phyloP scores from a whole-genome alignment of 2,888 invertebrate species.

The Rotaria macrura region DNA sequence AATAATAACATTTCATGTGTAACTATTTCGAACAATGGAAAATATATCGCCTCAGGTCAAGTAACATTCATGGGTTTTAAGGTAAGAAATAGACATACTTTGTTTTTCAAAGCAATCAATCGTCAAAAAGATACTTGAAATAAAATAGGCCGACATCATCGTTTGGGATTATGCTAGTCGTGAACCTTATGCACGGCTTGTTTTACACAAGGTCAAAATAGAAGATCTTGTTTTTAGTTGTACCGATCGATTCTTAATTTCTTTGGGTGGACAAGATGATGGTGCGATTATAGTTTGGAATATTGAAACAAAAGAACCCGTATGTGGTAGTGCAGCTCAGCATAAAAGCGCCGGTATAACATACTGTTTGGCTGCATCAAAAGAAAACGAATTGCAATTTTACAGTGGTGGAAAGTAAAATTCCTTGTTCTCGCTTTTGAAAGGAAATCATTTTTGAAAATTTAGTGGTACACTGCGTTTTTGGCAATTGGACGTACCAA shows the following conservation, averaged over 20 bases:
- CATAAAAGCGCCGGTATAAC: conserved; percentile 66
- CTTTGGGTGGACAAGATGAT: conserved; percentile 79
- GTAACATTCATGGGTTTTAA: conserved; percentile 80
- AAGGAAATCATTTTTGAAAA: neutral
- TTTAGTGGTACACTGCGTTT: conserved; percentile 48
- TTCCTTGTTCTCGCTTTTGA: neutral
- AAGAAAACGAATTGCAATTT: conserved; percentile 44
- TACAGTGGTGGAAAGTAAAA: conserved; percentile 50
- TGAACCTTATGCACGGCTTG: conserved; percentile 60
- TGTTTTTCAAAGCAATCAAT: neutral
- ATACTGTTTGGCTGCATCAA: conserved; percentile 53
- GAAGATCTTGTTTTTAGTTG: conserved; percentile 70
- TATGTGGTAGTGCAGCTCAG: conserved; percentile 59
- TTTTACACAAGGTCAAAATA: conserved; percentile 76
- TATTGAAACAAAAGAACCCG: conserved; percentile 55
- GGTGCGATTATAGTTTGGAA: conserved; percentile 75
- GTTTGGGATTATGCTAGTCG: conserved; percentile 70
- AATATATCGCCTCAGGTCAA: conserved; percentile 76
- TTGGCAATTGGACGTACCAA: conserved; percentile 54
- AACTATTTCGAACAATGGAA: conserved; percentile 60
- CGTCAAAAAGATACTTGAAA: neutral
- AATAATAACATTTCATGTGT: conserved; percentile 49
- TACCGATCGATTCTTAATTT: conserved; percentile 68
- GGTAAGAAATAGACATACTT: conserved; percentile 47
- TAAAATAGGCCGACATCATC: conserved; percentile 61